phyloP scores from a whole-genome alignment of 2,113 vertebrate species.

The Gymnarchus niloticus region DNA sequence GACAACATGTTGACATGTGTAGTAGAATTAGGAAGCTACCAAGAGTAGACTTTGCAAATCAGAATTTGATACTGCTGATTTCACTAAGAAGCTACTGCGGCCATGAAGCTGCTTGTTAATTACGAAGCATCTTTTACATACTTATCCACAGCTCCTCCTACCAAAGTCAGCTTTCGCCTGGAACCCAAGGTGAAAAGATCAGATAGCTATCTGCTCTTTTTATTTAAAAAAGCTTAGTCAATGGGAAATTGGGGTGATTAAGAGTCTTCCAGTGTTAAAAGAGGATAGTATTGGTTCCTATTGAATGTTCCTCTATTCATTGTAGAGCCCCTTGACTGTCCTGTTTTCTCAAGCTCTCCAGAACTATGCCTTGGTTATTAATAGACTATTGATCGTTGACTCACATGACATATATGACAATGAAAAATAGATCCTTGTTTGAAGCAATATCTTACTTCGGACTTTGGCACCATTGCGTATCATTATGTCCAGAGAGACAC shows the following conservation, averaged over 20 bases:
- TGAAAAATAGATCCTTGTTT: conserved; percentile 64
- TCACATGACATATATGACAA: conserved; percentile 66
- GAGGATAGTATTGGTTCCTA: conserved; percentile 14
- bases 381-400: conserved; percentile 71
- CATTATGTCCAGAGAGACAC: conserved; percentile 55
- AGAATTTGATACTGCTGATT: neutral
- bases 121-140: neutral
- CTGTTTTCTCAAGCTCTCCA: conserved; percentile 56
- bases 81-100: neutral
- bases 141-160: neutral
- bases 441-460: conserved; percentile 60
- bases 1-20: neutral
- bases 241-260: conserved; percentile 21
- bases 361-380: conserved; percentile 63
- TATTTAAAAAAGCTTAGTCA: conserved; percentile 19
- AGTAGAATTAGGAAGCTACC: neutral
- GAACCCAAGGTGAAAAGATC: conserved; percentile 6
- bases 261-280: conserved; percentile 20
- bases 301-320: conserved; percentile 14
- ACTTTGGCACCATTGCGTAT: conserved; percentile 69
- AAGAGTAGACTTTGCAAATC: neutral
- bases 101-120: neutral
- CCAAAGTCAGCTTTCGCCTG: neutral
- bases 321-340: conserved; percentile 46
- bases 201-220: neutral